These are phyloP conservation scores for Novumbra hubbsi DNA, from an alignment of 2,797 vertebrate genomes.

Conservation along the genomic window DNA sequence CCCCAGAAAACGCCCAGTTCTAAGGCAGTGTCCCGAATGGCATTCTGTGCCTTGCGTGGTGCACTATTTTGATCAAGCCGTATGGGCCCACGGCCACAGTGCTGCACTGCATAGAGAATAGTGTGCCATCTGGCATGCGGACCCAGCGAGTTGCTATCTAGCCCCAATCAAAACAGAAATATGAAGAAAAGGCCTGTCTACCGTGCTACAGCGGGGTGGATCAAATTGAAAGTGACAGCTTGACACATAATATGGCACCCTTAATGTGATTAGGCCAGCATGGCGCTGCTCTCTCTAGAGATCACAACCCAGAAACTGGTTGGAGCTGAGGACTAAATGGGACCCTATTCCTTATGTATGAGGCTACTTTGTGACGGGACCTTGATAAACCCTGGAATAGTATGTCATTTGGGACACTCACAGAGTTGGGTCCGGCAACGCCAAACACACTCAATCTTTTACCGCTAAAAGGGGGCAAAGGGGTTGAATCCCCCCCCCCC, in stretches of 20 bases:
- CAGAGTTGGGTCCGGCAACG: conserved; percentile 68
- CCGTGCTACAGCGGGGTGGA: conserved; percentile 53
- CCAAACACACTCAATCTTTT: conserved; percentile 69
- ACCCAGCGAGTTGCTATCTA: conserved; percentile 57
- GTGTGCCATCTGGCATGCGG: not conserved
- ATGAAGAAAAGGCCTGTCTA: conserved; percentile 59
- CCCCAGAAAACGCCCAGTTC: conserved; percentile 34
- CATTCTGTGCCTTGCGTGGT: not conserved
- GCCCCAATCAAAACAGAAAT: conserved; percentile 73
- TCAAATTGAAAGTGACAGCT: conserved; percentile 83
- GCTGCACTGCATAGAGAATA: not conserved
- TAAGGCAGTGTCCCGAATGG: conserved; percentile 26
- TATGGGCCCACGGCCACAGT: not conserved
- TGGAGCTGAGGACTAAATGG: not conserved
- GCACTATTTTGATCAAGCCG: not conserved
- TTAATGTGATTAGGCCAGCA: conserved; percentile 81
- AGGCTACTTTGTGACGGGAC: not conserved
- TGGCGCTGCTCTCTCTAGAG: conserved; percentile 70
- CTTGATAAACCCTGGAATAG: not conserved
- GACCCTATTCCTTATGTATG: not conserved
- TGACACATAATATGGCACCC: conserved; percentile 82
- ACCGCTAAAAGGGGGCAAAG: conserved; percentile 48
- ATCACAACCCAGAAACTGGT: conserved; percentile 40
- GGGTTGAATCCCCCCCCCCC: conserved; percentile 23
- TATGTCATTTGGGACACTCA: conserved; percentile 27